phyloP scores from a whole-genome alignment of 2,113 vertebrate genomes.

The Gobio gobio region DNA sequence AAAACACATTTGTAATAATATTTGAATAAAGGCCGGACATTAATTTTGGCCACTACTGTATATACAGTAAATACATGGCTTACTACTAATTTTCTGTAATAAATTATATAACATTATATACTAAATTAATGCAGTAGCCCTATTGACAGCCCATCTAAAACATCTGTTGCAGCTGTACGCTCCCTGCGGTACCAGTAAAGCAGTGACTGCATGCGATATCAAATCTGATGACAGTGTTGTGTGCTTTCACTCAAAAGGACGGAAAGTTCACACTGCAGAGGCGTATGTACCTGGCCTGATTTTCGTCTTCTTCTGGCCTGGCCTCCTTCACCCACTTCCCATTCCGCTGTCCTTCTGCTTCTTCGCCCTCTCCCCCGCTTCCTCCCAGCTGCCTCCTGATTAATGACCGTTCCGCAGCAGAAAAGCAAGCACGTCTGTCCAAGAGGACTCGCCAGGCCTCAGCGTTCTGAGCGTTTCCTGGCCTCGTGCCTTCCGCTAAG shows the following conservation, averaged over 20 bases:
- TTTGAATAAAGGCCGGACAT: too few relatives aligned
- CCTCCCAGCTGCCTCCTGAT: constrained; percentile 72
- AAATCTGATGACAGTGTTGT: neutral
- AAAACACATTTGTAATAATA: too few relatives aligned
- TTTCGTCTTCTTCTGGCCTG: constrained; percentile 31
- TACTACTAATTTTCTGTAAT: too few relatives aligned
- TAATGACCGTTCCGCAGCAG: constrained; percentile 63
- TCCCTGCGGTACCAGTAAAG: neutral
- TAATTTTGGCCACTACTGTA: too few relatives aligned
- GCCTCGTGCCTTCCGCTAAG: constrained; percentile 50
- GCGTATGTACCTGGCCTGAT: constrained; percentile 53
- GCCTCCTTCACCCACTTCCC: constrained; percentile 50
- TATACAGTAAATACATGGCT: too few relatives aligned
- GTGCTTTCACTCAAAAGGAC: neutral
- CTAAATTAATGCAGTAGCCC: neutral
- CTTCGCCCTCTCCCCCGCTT: constrained; percentile 62
- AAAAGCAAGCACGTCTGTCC: constrained; percentile 50
- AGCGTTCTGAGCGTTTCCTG: constrained; percentile 46
- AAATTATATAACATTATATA: neutral
- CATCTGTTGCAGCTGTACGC: neutral
- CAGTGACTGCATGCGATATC: neutral
- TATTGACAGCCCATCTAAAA: neutral
- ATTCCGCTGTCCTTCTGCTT: constrained; percentile 54
- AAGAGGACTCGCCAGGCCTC: constrained; percentile 6
- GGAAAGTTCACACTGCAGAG: constrained; percentile 6